Conservation (phyloP, 2,797 vertebrate genomes). For the Melanogrammus aeglefinus region DNA sequence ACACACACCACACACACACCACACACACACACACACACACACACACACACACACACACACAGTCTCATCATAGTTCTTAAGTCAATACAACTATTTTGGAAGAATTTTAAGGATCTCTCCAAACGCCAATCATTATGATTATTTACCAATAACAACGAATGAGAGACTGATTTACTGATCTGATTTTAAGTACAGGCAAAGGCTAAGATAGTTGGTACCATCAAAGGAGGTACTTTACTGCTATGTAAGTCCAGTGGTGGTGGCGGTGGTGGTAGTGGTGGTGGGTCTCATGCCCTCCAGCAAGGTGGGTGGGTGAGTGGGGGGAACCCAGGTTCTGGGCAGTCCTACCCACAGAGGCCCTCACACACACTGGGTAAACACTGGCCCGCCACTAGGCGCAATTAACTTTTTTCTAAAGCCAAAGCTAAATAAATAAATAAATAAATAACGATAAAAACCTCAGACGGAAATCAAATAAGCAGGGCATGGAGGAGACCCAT, state of each 20-base stretch:
- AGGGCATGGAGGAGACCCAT: constrained; percentile 55
- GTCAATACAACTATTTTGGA: too few relatives aligned
- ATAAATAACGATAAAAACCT: constrained; percentile 22
- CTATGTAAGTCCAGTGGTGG: constrained; percentile 1
- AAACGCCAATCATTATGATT: neutral
- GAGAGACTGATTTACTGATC: neutral
- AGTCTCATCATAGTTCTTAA: too few relatives aligned
- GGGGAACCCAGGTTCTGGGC: constrained; percentile 38
- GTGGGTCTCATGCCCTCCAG: constrained; percentile 23
- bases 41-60: too few relatives aligned
- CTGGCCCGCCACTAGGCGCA: constrained; percentile 44
- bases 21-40: too few relatives aligned
- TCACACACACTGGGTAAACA: constrained; percentile 64
- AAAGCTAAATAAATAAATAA: constrained; percentile 31
- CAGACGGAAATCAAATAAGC: constrained; percentile 65
- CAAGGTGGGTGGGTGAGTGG: constrained; percentile 21
- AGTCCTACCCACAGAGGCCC: constrained; percentile 47
- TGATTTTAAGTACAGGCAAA: neutral
- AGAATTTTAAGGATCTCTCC: too few relatives aligned
- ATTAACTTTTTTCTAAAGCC: constrained; percentile 58
- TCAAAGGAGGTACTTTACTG: neutral
- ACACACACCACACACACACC: too few relatives aligned
- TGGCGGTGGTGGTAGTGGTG: neutral
- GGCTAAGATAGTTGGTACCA: neutral
- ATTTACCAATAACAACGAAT: neutral